phyloP scores from a whole-genome alignment of 1,140 invertebrate genomes.

The Meteorus sp. region DNA sequence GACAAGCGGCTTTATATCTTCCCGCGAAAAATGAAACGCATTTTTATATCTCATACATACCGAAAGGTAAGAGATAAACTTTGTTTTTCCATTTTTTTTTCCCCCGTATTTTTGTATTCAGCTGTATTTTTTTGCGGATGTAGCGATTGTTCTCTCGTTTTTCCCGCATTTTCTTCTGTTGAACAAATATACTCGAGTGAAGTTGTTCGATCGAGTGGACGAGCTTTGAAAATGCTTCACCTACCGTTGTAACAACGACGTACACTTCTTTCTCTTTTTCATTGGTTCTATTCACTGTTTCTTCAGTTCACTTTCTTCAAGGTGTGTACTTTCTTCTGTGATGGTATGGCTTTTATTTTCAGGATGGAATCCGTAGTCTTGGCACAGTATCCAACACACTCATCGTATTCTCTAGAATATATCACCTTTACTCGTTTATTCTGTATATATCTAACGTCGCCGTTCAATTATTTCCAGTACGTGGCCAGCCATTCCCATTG shows the following conservation, averaged over 20 bases:
- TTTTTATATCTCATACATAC: too few species aligned
- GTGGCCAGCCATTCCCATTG: conserved; percentile 33
- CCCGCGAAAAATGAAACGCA: too few species aligned
- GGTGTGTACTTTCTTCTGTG: not conserved
- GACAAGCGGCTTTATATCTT: too few species aligned
- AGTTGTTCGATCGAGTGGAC: conserved; percentile 21
- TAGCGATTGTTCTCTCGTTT: conserved; percentile 15
- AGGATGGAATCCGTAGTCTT: too few species aligned
- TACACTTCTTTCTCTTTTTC: conserved; percentile 6
- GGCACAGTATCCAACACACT: too few species aligned
- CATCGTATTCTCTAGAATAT: too few species aligned
- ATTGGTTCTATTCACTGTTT: not conserved
- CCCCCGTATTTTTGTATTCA: not conserved
- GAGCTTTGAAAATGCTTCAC: conserved; percentile 11
- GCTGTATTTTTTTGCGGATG: conserved; percentile 2
- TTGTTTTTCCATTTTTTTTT: not conserved
- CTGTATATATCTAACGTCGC: conserved; percentile 27
- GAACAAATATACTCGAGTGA: conserved; percentile 18
- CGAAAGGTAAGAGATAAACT: conserved; percentile 17
- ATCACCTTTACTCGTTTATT: not conserved
- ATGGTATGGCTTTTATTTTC: too few species aligned
- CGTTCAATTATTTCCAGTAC: conserved; percentile 46
- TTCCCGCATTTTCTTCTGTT: not conserved
- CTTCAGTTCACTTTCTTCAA: not conserved
- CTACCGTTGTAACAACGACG: conserved; percentile 11